phyloP scores from a whole-genome alignment of 2,113 vertebrate genomes.

The Probosciger aterrimus region DNA sequence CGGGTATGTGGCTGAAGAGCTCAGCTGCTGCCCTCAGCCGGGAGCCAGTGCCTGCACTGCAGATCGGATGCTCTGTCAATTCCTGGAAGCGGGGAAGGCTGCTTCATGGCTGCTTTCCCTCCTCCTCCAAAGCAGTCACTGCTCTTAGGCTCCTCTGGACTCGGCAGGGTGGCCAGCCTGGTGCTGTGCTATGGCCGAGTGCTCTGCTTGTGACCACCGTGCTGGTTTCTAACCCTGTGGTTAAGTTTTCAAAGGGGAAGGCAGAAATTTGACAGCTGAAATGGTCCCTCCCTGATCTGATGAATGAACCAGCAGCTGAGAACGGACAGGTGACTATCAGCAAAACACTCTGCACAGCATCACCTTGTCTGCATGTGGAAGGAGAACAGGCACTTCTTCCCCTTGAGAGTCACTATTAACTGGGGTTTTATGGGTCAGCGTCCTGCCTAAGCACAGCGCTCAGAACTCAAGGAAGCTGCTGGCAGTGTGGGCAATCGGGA shows the following conservation, averaged over 20 bases:
- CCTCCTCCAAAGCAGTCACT: not conserved
- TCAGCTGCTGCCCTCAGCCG: not conserved
- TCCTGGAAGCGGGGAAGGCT: not conserved
- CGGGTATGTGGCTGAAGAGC: not conserved
- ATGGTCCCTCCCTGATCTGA: rapidly evolving
- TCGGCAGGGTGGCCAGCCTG: not conserved
- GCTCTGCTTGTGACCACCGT: rapidly evolving
- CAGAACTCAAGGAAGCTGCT: not conserved
- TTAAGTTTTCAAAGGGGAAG: not conserved
- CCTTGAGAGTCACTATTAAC: rapidly evolving
- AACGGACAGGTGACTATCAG: rapidly evolving
- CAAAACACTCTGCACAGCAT: rapidly evolving
- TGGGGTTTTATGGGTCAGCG: rapidly evolving
- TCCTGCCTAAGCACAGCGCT: rapidly evolving
- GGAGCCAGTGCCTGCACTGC: not conserved
- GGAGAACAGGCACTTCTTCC: not conserved
- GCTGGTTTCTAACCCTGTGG: not conserved
- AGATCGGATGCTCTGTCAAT: not conserved
- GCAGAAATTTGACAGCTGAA: not conserved
- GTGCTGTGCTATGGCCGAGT: rapidly evolving
- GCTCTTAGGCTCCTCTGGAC: not conserved
- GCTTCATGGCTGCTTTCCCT: not conserved
- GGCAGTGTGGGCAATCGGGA: not conserved
- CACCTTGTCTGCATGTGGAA: rapidly evolving
- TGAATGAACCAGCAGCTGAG: not conserved